These are phyloP conservation scores for Nicator chloris DNA, from an alignment of 2,113 vertebrate species.

Conservation along the genomic window DNA sequence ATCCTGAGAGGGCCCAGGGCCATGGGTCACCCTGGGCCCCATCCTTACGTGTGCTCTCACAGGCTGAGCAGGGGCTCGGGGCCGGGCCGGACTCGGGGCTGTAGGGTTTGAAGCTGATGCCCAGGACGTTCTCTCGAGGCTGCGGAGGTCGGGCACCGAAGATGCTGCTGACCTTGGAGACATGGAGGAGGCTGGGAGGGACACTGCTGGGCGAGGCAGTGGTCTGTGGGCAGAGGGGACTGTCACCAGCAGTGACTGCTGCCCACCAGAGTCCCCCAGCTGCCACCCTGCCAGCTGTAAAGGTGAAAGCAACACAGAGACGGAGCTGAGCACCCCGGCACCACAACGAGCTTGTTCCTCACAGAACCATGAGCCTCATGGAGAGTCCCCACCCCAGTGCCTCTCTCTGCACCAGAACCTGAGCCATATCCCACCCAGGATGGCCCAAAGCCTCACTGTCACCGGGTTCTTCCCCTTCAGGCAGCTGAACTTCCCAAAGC, in stretches of 20 bases:
- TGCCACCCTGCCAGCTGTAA: not conserved
- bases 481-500: not conserved
- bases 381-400: not conserved
- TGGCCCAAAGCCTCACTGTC: not conserved
- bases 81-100: not conserved
- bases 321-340: rapidly evolving
- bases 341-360: not conserved
- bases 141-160: not conserved
- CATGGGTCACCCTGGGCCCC: not conserved
- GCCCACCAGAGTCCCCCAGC: not conserved
- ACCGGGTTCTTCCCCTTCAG: not conserved
- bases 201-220: not conserved
- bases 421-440: not conserved
- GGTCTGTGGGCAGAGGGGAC: not conserved
- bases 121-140: conserved; percentile 3
- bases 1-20: rapidly evolving
- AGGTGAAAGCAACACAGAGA: rapidly evolving
- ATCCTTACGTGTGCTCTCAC: conserved; percentile 50
- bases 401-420: not conserved
- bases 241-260: not conserved
- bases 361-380: rapidly evolving
- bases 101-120: conserved; percentile 46
- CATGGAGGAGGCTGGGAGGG: not conserved
- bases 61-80: not conserved
- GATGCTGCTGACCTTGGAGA: not conserved